Conservation (phyloP, 2,113 vertebrate genomes). For the Embiotoca jacksoni region DNA sequence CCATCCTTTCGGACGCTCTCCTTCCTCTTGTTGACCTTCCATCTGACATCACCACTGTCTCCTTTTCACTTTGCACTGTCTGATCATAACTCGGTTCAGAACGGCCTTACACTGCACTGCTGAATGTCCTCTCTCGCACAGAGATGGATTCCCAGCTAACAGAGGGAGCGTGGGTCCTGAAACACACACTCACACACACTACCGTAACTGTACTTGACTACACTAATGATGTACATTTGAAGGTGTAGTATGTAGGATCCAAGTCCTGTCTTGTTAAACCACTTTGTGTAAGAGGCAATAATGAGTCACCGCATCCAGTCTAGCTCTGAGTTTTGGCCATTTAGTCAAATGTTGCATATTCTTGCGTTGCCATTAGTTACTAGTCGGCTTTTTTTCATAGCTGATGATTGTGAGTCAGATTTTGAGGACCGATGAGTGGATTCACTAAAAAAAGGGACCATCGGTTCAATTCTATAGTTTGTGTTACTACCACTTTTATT, state of each 20-base stretch:
- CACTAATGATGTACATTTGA: constrained; percentile 11
- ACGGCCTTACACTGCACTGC: constrained; percentile 29
- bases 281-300: too few relatives aligned
- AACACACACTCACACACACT: constrained; percentile 1
- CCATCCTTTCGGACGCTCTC: constrained; percentile 31
- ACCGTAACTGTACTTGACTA: neutral
- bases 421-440: too few relatives aligned
- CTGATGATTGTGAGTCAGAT: too few relatives aligned
- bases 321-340: too few relatives aligned
- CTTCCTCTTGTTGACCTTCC: constrained; percentile 64
- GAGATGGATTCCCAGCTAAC: constrained; percentile 12
- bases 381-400: too few relatives aligned
- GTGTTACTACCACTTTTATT: too few relatives aligned
- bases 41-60: constrained; percentile 56
- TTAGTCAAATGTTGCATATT: too few relatives aligned
- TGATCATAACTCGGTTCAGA: constrained; percentile 50
- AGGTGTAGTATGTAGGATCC: neutral
- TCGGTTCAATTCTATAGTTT: too few relatives aligned
- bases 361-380: too few relatives aligned
- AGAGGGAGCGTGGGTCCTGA: constrained; percentile 21
- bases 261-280: too few relatives aligned
- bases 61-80: constrained; percentile 34
- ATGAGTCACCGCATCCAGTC: too few relatives aligned
- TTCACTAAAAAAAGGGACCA: too few relatives aligned
- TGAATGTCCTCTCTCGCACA: constrained; percentile 30